These are phyloP conservation scores for Aelia acuminata DNA, from an alignment of 2,888 invertebrate species.

Conservation along the genomic window DNA sequence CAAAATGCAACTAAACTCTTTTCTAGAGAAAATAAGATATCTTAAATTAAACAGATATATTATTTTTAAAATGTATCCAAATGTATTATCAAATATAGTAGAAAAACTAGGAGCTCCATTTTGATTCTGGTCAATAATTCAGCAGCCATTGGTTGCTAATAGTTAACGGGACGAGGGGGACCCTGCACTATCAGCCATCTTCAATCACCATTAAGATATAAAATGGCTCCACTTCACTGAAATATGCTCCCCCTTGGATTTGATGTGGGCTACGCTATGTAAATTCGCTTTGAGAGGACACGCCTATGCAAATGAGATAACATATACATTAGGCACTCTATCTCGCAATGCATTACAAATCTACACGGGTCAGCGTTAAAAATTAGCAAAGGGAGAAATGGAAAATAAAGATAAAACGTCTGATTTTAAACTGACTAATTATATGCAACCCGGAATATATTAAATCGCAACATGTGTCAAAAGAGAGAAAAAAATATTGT, in stretches of 20 bases:
- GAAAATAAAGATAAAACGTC: not conserved
- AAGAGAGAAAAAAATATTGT: too few relatives aligned
- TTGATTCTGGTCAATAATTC: conserved; percentile 6
- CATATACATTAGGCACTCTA: not conserved
- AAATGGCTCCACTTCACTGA: not conserved
- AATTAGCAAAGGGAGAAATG: not conserved
- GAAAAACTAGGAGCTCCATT: not conserved
- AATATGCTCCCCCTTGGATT: not conserved
- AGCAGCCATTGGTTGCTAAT: not conserved
- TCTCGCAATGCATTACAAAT: not conserved
- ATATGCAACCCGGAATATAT: not conserved
- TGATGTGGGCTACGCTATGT: not conserved
- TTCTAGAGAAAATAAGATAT: too few relatives aligned
- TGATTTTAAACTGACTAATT: not conserved
- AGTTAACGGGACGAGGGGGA: not conserved
- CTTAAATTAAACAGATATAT: too few relatives aligned
- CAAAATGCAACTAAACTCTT: not conserved
- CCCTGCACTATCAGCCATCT: not conserved
- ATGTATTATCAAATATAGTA: not conserved
- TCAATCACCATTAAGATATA: conserved; percentile 33
- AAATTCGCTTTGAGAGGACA: not conserved
- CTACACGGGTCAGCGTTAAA: not conserved
- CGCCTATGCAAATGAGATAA: conserved; percentile 15
- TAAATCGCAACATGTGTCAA: not conserved
- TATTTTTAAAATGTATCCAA: too few relatives aligned